Evolutionary conservation across 1,140 invertebrate genomes (phyloP).

Genomic region (honey bee (Apis mellifera)): Amel_HAv3.1 CM009941.2:1692001-1692500

Average conservation of each 20-base stretch:
- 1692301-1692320: slow-evolving; percentile 59
- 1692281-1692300: slow-evolving; percentile 42
- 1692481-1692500: slow-evolving; percentile 24
- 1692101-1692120: slow-evolving; percentile 48
- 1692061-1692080: slow-evolving; percentile 33
- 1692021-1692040: too few species aligned
- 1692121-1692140: slow-evolving; percentile 70
- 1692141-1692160: slow-evolving; percentile 77
- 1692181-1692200: slow-evolving; percentile 67
- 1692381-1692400: slow-evolving; percentile 81
- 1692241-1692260: slow-evolving; percentile 80
- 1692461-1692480: slow-evolving; percentile 56
- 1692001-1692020: too few species aligned
- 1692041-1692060: neutral
- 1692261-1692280: slow-evolving; percentile 54
- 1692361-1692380: slow-evolving; percentile 65
- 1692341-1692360: slow-evolving; percentile 72
- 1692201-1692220: slow-evolving; percentile 81
- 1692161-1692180: slow-evolving; percentile 79
- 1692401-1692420: too few species aligned
- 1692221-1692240: slow-evolving; percentile 83
- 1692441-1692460: slow-evolving; percentile 74
- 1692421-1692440: slow-evolving; percentile 77
- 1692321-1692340: slow-evolving; percentile 72
- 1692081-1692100: slow-evolving; percentile 57